Conservation (phyloP, 2,888 invertebrate genomes). For the Mythimna albipuncta region DNA sequence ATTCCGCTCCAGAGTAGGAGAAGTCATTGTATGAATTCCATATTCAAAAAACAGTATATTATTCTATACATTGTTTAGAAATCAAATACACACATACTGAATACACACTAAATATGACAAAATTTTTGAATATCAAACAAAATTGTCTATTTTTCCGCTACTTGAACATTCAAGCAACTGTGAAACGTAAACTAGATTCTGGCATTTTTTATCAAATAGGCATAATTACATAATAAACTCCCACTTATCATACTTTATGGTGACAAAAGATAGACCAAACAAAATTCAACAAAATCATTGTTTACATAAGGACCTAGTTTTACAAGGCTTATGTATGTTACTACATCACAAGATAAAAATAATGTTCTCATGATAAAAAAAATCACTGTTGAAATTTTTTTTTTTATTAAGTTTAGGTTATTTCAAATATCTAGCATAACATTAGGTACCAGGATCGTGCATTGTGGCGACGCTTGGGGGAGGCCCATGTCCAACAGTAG, state of each 20-base stretch:
- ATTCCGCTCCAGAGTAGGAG: no score
- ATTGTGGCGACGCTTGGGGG: no score
- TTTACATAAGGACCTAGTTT: slow-evolving; percentile 42
- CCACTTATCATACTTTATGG: slow-evolving; percentile 24
- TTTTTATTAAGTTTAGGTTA: no score
- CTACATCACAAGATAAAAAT: slow-evolving; percentile 15
- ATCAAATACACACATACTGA: no score
- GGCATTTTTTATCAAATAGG: slow-evolving; percentile 15
- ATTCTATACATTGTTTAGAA: no score
- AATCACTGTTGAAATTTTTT: no score
- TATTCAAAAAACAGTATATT: no score
- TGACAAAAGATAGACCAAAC: slow-evolving; percentile 26
- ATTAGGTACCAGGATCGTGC: no score
- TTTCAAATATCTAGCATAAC: no score
- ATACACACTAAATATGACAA: slow-evolving; percentile 1
- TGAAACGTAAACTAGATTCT: slow-evolving; percentile 30
- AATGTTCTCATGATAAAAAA: background rate
- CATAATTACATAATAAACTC: slow-evolving; percentile 25
- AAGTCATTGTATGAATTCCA: no score
- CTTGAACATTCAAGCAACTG: slow-evolving; percentile 18
- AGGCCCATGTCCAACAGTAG: no score
- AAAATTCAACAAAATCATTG: slow-evolving; percentile 26
- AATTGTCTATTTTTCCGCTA: slow-evolving; percentile 27
- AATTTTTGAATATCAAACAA: background rate
- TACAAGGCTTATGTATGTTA: slow-evolving; percentile 17